Base-by-base conservation (phyloP, 2,797 vertebrate species). In the Myotis daubentonii region DNA sequence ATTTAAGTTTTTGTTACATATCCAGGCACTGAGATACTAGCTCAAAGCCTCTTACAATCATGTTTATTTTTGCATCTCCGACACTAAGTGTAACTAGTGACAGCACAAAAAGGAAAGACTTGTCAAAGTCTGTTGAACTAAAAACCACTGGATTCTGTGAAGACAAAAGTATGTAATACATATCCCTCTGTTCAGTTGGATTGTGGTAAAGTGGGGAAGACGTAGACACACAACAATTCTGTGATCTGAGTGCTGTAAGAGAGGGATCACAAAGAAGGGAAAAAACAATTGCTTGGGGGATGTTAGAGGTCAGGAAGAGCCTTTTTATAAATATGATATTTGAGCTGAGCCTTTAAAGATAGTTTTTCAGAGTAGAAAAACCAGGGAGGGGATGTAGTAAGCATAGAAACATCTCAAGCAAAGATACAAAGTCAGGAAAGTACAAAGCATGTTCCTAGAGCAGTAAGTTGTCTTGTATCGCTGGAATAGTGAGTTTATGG, bases 281-380 rank as follows among this genome's bases (percentile, higher is more conserved):
- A 68, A 83, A 90, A 38, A n/a, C 47, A 91, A 2, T 88, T 49
- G 23, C 62, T 65, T 94, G 20, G 44, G 51, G 62, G 78, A 62
- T 83, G 17, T 53, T 70, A 22, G 70, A 41, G 47, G 44, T 95
- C 83, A 86, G 28, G 33, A 89, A 91, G 74, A 82, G 17, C 55
- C 60, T 89, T 86, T 82, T 93, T 75, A 51, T 85, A 92, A 95
- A 87, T 94, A 81, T 28, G 78, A 55, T 49, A 62, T 94, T 94
- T 93, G 62, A 90, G 44, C 55, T 80, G 68, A 90, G 38, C 36
- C 41, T 82, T 84, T 60, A 57, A 91, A 87, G 55, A 47, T 71
- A 28, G 5, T 68, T 83, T 72, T 91, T 93, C 30, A 53, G 66
- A 93, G 47, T 75, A 23, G n/a, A 90, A 75, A 38, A 96, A 91